Conservation (phyloP, 2,888 invertebrate species). For the Hydriomena furcata region DNA sequence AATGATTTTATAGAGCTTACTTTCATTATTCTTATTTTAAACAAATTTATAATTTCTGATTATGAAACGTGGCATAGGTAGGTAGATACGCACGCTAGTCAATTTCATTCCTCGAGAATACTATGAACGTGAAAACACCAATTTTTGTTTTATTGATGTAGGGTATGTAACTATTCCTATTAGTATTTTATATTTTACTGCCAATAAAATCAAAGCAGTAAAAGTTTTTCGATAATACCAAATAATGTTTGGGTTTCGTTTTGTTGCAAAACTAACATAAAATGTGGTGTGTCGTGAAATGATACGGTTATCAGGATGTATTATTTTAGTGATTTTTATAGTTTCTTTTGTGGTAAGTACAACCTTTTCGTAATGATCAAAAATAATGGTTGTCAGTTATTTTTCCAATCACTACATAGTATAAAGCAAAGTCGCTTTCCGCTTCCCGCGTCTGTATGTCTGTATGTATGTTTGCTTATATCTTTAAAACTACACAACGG, state of each 20-base stretch:
- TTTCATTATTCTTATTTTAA: no score
- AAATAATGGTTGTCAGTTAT: no score
- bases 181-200: slow-evolving; percentile 17
- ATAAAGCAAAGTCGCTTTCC: no score
- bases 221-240: slow-evolving; percentile 26
- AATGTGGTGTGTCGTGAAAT: slow-evolving; percentile 38
- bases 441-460: no score
- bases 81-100: no score
- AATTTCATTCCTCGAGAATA: background rate
- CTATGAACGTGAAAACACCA: background rate
- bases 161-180: no score
- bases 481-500: no score
- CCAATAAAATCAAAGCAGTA: slow-evolving; percentile 25
- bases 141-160: slow-evolving; percentile 4
- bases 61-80: no score
- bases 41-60: no score
- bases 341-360: slow-evolving; percentile 43
- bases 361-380: background rate
- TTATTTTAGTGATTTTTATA: slow-evolving; percentile 32
- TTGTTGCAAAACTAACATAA: slow-evolving; percentile 25
- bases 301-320: slow-evolving; percentile 32
- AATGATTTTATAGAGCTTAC: no score
- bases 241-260: slow-evolving; percentile 18
- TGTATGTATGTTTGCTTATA: no score
- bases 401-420: no score